phyloP scores from a whole-genome alignment of 1,140 invertebrate species.

The Drosophila orosa region DNA sequence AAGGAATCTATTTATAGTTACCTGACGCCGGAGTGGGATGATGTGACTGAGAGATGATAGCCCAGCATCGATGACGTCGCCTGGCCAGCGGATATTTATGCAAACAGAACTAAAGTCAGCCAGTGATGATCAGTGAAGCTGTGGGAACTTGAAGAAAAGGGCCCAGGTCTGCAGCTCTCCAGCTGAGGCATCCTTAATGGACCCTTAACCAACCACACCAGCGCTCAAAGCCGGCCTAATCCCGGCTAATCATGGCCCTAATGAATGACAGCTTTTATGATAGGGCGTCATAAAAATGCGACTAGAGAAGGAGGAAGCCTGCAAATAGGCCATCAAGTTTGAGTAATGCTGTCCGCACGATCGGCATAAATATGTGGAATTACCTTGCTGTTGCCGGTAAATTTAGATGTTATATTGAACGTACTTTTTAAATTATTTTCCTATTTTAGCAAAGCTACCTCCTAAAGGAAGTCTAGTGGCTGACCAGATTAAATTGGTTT shows the following conservation, averaged over 20 bases:
- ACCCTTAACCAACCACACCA: not conserved
- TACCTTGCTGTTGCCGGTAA: not conserved
- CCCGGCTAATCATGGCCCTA: conserved; percentile 31
- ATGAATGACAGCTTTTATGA: conserved; percentile 28
- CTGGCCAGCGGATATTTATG: conserved; percentile 38
- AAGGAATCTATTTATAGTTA: conserved; percentile 59
- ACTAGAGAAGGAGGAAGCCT: not conserved
- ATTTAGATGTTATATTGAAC: conserved; percentile 22
- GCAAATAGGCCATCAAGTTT: conserved; percentile 12
- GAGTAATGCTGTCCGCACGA: conserved; percentile 3
- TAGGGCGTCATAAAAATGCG: conserved; percentile 20
- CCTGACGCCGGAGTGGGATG: conserved; percentile 20
- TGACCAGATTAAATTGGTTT: not conserved
- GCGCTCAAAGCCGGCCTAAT: conserved; percentile 5
- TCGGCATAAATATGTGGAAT: conserved; percentile 16
- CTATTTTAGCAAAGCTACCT: not conserved
- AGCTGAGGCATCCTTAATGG: conserved; percentile 8
- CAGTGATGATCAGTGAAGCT: not conserved
- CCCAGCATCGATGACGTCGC: conserved; percentile 43
- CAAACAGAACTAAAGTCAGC: conserved; percentile 57
- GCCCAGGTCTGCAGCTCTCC: not conserved
- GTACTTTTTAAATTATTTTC: not conserved
- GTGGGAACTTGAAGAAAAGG: not conserved
- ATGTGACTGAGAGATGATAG: conserved; percentile 13
- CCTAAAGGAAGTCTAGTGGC: conserved; percentile 1